phyloP scores from a whole-genome alignment of 2,888 invertebrate genomes.

The Pycnomerus fuliginosus region DNA sequence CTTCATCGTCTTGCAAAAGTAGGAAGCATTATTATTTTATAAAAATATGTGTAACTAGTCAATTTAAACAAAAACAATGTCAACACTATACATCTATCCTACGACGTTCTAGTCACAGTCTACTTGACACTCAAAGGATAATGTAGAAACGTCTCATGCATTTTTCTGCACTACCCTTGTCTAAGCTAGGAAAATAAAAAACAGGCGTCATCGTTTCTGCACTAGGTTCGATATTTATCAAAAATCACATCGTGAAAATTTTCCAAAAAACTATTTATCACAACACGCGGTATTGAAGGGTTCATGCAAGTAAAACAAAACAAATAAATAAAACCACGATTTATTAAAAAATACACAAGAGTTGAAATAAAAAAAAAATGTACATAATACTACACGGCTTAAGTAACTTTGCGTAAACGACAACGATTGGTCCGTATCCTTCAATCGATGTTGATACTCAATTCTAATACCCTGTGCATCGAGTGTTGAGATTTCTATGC shows the following conservation, averaged over 20 bases:
- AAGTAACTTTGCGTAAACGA: slow-evolving; percentile 1
- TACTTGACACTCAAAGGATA: slow-evolving; percentile 10
- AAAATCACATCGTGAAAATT: slow-evolving; percentile 11
- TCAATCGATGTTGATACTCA: no score
- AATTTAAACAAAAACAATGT: slow-evolving; percentile 6
- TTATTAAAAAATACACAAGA: neutral
- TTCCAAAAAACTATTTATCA: slow-evolving; percentile 1
- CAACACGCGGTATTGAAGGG: no score
- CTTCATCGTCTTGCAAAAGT: slow-evolving; percentile 7
- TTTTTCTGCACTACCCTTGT: neutral
- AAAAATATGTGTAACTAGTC: slow-evolving; percentile 16
- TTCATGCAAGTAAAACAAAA: neutral
- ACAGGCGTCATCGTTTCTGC: slow-evolving; percentile 1
- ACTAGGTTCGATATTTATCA: slow-evolving; percentile 2
- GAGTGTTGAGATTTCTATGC: slow-evolving; percentile 5
- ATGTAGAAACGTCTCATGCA: slow-evolving; percentile 3
- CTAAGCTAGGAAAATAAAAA: slow-evolving; percentile 11
- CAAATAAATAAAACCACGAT: no score
- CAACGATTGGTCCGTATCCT: neutral
- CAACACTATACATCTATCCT: slow-evolving; percentile 22
- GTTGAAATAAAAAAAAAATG: neutral
- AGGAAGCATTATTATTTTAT: slow-evolving; percentile 16
- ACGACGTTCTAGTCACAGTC: slow-evolving; percentile 13
- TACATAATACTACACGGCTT: no score
- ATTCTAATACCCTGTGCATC: slow-evolving; percentile 18